These are phyloP conservation scores for Terrapene triunguis DNA, from an alignment of 2,113 vertebrate genomes.

Conservation along the genomic window DNA sequence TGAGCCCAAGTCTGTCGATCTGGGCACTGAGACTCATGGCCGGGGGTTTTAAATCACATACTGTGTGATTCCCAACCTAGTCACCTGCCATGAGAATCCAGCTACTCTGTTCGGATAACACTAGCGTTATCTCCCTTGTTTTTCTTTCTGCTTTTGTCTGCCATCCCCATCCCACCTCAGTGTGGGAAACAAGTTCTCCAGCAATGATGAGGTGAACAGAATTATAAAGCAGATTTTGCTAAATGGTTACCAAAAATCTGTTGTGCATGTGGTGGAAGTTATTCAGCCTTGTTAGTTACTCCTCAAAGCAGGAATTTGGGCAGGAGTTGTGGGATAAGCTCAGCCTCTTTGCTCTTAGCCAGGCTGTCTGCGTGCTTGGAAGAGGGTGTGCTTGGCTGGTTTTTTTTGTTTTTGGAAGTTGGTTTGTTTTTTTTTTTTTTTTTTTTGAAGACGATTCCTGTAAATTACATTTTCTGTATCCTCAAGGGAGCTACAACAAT, in stretches of 20 bases:
- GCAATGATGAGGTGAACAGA: fast-evolving
- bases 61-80: neutral
- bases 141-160: fast-evolving
- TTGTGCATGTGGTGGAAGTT: neutral
- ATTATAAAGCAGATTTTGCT: fast-evolving
- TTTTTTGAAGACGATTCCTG: conserved; percentile 64
- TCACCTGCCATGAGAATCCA: neutral
- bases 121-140: fast-evolving
- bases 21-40: neutral
- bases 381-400: conserved; percentile 31
- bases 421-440: neutral
- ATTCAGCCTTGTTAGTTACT: neutral
- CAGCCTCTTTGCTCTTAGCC: neutral
- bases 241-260: fast-evolving
- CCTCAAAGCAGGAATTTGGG: neutral
- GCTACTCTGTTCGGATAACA: fast-evolving
- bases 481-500: conserved; percentile 58
- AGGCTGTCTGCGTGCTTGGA: conserved; percentile 48
- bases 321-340: neutral
- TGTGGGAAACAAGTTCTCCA: fast-evolving
- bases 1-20: neutral
- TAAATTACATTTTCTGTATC: conserved; percentile 59
- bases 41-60: neutral
- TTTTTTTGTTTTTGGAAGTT: neutral
- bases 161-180: fast-evolving